Percentiles rank a stretch among this genome's conserved stretches.
phyloP scores from a whole-genome alignment of 2,113 vertebrate species.

The Patagioenas fasciata region DNA sequence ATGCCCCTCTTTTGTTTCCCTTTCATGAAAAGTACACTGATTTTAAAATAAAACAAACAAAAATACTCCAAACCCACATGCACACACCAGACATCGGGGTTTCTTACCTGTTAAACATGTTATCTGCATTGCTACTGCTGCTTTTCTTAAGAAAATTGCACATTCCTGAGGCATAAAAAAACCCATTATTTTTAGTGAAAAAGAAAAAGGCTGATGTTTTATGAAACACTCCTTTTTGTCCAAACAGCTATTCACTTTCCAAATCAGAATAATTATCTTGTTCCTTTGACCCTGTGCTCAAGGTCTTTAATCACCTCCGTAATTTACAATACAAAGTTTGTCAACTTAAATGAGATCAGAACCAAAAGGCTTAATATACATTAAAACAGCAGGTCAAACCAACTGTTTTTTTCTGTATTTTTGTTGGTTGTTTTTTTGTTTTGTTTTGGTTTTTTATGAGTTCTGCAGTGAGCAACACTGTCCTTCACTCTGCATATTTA shows the following conservation, averaged over 20 bases:
- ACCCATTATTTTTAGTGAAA: background rate
- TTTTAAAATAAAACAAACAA: background rate
- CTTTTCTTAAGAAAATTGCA: background rate
- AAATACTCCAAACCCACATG: background rate
- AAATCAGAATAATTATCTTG: background rate
- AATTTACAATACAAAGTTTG: background rate
- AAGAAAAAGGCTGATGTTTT: background rate
- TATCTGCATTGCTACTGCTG: background rate
- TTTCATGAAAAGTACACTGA: background rate
- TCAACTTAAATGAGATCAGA: background rate
- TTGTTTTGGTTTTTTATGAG: conserved; percentile 23
- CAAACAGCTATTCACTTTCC: background rate
- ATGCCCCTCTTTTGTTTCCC: background rate
- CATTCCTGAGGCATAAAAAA: background rate
- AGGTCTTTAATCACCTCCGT: background rate
- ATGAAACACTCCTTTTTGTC: background rate
- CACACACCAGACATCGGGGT: background rate
- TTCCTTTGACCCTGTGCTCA: background rate
- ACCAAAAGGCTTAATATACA: background rate
- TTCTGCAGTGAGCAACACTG: background rate
- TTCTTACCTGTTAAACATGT: background rate
- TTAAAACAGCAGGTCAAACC: conserved; percentile 23
- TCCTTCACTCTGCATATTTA: background rate
- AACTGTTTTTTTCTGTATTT: background rate
- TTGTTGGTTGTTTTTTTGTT: background rate